phyloP scores from a whole-genome alignment of 2,797 vertebrate genomes.

The Sarcophilus harrisii region DNA sequence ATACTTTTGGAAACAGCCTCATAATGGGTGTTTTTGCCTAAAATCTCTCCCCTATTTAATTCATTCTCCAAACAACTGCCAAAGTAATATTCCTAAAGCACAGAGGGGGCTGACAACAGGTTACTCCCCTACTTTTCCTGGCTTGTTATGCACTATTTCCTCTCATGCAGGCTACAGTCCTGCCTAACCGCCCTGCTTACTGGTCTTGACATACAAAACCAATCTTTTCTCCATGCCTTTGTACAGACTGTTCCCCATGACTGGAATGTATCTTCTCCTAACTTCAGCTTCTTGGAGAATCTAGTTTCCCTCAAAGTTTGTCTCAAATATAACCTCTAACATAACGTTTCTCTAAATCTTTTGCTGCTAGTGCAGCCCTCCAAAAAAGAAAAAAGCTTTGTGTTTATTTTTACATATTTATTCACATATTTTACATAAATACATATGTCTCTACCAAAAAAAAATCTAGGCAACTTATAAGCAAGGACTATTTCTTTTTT shows the following conservation, averaged over 20 bases:
- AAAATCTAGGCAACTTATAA: background rate
- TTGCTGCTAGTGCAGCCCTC: background rate
- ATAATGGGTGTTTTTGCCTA: background rate
- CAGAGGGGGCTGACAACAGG: background rate
- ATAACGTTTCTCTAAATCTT: background rate
- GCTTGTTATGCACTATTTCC: background rate
- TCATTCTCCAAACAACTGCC: background rate
- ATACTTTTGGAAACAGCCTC: background rate
- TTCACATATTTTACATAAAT: background rate
- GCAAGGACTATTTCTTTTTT: background rate
- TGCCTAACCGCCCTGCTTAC: background rate
- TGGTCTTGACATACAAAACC: background rate
- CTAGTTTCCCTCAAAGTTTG: too few species aligned
- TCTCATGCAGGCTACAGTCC: background rate
- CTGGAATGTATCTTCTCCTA: background rate
- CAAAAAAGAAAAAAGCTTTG: background rate
- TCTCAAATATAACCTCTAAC: background rate
- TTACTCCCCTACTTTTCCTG: background rate
- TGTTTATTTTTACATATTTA: background rate
- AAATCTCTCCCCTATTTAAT: background rate
- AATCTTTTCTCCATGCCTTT: background rate
- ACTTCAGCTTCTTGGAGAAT: background rate
- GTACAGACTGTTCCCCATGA: background rate
- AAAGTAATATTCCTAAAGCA: background rate
- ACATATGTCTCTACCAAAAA: background rate